Base-by-base conservation (phyloP, 2,888 invertebrate genomes). In the Patella ulyssiponensis region DNA sequence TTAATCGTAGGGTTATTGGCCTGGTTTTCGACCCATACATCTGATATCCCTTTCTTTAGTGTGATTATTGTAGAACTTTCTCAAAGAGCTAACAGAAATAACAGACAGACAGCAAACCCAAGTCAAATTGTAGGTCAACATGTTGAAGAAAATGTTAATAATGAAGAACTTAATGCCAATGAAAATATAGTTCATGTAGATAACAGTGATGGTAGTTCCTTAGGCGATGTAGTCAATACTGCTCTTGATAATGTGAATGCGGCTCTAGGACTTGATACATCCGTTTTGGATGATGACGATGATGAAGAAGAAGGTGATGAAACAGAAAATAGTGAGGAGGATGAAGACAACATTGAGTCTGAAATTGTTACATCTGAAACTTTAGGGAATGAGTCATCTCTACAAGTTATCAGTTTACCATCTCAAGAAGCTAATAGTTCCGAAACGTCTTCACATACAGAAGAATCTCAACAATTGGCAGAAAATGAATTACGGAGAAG, bases 1-100 rank as follows among this genome's bases (percentile, higher is more conserved):
- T 82, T 94, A 3, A 88, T 92, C 23, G 86, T 95, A 23, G 90
- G 91, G 1, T 93, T 94, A 81, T 92, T 95, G 75, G 94, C 96
- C 76, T 96, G 96, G 93, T 94, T 95, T 93, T 96, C 96, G 81
- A 96, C 96, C 1, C 95, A 94, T 81, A 95, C 95, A 79, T 93
- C 94, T 0, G 94, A 95, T 70, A 94, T 94, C 3, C 94, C 94
- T 4, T 86, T 88, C 64, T 84, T 90, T 53, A 85, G 88, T 58
- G 86, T 90, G 12, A 86, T 89, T 73, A 84, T 89, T 54, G 83
- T 90, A 1, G 89, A 89, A 77, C 76, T 88, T 7, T 85, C 85
- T 56, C 79, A 82, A 20, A 78, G 87, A 54, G 79, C 58, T 11
- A 33, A 52, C 17, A 71, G 58, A 23, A 20, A 69, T 44, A 69